Evolutionary conservation across 2,888 invertebrate genomes (phyloP), one percentile per base, ranked within the genome.

Genomic region (Hoplodrina ambigua): DNA sequence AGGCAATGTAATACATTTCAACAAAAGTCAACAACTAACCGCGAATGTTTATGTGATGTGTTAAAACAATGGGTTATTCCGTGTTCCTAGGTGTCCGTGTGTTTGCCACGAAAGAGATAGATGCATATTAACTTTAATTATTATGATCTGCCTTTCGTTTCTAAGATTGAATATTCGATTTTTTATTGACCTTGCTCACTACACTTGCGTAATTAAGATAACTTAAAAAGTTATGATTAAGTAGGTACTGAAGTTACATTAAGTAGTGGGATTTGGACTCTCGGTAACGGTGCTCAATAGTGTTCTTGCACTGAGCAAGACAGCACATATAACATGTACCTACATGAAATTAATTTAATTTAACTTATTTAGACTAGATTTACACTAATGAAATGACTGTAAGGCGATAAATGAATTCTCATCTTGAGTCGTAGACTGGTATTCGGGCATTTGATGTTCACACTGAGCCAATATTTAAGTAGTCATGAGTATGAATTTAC

Each of bases 341-440:
- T 30, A 46, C 19, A 41, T 17, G 49, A 41, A 56, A 58, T 58
- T 41, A 54, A 58, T 58, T 37, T 8, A 41, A 13, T 74, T 44
- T 20, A 49, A 33, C 15, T 30, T 37, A 54, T 30, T 13, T 15
- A 50, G 6, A 44, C 17, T 15, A 50, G 6, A 44, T 20, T 46
- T n/a, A n/a, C 5, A 89, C 92, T 92, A 93, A 92, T 85, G 90
- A 92, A 94, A 93, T 92, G 91, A 93, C 92, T 93, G 92, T 90
- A 92, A 89, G 89, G 85, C 90, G 89, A 90, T 92, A 90, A 92
- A 92, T 92, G 90, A 90, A 92, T 88, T 90, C 84, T 87, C 85
- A 82, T 86, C 80, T 77, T 77, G 68, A 84, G 83, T 82, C 86
- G 33, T 33, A 2, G 25, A 25, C 25, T 25, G 25, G 25, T 2